Evolutionary conservation across 2,797 vertebrate genomes (phyloP).

Genomic region (Streptopelia turtur): DNA sequence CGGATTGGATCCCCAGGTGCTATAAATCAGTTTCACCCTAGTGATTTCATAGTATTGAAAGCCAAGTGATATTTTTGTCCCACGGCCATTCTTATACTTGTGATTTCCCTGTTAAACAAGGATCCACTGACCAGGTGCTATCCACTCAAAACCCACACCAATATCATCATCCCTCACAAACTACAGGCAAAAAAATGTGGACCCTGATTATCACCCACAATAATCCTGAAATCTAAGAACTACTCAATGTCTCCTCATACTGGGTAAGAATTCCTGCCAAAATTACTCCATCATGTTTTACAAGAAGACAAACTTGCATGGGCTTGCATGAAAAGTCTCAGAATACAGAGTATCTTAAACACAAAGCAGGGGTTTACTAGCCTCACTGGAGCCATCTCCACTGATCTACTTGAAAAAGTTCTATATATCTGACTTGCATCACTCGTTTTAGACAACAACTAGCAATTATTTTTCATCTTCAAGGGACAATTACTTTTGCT

Average conservation of each 20-base stretch:
- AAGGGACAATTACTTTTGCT: not conserved
- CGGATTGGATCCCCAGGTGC: no score
- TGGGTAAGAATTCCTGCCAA: not conserved
- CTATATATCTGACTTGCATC: not conserved
- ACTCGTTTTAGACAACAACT: not conserved
- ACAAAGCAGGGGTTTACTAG: not conserved
- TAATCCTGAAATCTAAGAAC: not conserved
- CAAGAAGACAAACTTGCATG: not conserved
- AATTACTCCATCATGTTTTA: not conserved
- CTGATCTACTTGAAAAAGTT: not conserved
- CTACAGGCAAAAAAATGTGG: accelerated
- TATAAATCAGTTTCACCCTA: not conserved
- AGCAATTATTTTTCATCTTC: not conserved
- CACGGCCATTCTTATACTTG: not conserved
- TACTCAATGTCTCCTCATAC: not conserved
- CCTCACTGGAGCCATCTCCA: not conserved
- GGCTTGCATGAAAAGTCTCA: not conserved
- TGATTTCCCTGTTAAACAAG: not conserved
- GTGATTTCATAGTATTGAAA: not conserved
- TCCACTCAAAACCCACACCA: not conserved
- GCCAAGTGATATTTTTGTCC: not conserved
- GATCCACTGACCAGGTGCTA: not conserved
- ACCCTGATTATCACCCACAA: not conserved
- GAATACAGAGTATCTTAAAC: not conserved
- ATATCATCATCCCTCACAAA: not conserved